These are phyloP conservation scores for Lepidocolaptes lacrymiger DNA, from an alignment of 2,797 vertebrate genomes.

Conservation along the genomic window DNA sequence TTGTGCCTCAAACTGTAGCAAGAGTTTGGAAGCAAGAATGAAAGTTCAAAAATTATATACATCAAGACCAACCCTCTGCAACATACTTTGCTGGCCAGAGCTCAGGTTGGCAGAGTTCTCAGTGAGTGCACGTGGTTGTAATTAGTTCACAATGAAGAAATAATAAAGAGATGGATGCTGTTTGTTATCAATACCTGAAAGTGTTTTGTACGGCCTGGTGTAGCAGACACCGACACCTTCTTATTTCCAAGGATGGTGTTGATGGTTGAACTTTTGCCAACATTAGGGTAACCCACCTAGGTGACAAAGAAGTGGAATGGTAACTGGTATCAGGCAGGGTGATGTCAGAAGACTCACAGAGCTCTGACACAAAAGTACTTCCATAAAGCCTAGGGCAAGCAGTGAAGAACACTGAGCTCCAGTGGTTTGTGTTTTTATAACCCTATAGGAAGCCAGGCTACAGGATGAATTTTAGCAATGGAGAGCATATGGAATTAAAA, in stretches of 20 bases:
- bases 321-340: neutral
- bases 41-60: neutral
- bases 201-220: slow-evolving; percentile 96
- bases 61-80: neutral
- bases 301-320: neutral
- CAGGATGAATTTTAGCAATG: neutral
- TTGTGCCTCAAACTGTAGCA: neutral
- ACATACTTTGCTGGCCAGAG: neutral
- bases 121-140: neutral
- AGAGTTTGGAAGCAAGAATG: neutral
- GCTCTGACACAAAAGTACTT: neutral
- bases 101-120: neutral
- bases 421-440: neutral
- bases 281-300: slow-evolving; percentile 97
- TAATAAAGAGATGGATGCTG: neutral
- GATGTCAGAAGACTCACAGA: neutral
- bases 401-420: neutral
- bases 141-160: neutral
- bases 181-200: slow-evolving; percentile 87
- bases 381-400: neutral
- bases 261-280: slow-evolving; percentile 98
- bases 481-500: neutral
- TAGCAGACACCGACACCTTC: slow-evolving; percentile 96
- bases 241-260: slow-evolving; percentile 96
- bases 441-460: neutral